Percentiles rank a stretch among this genome's conserved stretches.
These are phyloP conservation scores for Stenichneumon culpator DNA, from an alignment of 2,888 invertebrate genomes.

Conservation along the genomic window DNA sequence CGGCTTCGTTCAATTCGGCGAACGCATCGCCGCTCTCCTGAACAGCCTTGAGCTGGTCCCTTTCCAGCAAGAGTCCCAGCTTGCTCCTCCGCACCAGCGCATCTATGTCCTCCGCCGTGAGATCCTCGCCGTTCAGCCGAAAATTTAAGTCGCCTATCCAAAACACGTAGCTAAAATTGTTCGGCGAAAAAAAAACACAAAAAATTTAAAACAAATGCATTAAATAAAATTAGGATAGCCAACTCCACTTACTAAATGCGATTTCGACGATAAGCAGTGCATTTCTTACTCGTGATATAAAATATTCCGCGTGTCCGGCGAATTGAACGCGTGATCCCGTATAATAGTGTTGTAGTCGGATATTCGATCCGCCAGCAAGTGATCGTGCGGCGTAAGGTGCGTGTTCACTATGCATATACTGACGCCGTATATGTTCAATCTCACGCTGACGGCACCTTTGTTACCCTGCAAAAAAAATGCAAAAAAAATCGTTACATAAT, in stretches of 20 bases:
- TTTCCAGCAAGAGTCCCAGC: conserved; percentile 88
- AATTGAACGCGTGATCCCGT: conserved; percentile 92
- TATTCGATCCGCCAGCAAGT: conserved; percentile 93
- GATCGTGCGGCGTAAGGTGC: conserved; percentile 96
- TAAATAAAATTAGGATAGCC: not conserved
- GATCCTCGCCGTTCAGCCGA: conserved; percentile 89
- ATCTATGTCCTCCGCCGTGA: conserved; percentile 89
- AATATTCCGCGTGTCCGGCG: conserved; percentile 92
- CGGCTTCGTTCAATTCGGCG: conserved; percentile 91
- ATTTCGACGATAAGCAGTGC: conserved; percentile 46
- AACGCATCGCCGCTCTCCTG: conserved; percentile 93
- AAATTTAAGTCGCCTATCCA: conserved; percentile 98
- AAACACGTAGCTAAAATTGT: conserved; percentile 91
- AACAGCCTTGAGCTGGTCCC: conserved; percentile 92
- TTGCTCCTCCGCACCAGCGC: conserved; percentile 89
- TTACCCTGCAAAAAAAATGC: conserved; percentile 91
- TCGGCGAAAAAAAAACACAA: conserved; percentile 3
- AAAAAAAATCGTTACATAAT: conserved; percentile 17
- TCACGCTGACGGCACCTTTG: conserved; percentile 96
- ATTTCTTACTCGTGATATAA: conserved; percentile 93
- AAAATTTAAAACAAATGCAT: not conserved
- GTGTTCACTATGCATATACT: conserved; percentile 95
- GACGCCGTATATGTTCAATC: conserved; percentile 95
- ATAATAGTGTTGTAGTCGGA: conserved; percentile 95
- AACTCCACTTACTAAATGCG: not conserved